These are phyloP conservation scores for Planococcus citri DNA, from an alignment of 1,140 invertebrate species.

Conservation along the genomic window DNA sequence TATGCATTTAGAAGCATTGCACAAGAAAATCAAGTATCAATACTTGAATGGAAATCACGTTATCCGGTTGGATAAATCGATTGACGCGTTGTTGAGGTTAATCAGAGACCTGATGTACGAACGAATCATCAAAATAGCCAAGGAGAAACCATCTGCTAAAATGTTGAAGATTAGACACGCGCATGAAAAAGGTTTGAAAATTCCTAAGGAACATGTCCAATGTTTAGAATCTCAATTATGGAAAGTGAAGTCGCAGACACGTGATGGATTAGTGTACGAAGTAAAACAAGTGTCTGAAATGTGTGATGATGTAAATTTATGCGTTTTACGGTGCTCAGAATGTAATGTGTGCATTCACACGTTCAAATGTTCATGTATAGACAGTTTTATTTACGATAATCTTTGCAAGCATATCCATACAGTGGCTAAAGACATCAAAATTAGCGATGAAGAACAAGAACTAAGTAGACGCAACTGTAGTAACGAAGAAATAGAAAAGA, in stretches of 20 bases:
- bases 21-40: constrained; percentile 22
- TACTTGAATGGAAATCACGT: constrained; percentile 23
- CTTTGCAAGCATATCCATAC: constrained; percentile 19
- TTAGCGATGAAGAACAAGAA: no score
- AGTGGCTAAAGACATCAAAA: neutral
- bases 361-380: constrained; percentile 14
- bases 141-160: neutral
- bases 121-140: constrained; percentile 15
- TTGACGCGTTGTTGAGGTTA: constrained; percentile 14
- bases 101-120: constrained; percentile 19
- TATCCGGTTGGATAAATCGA: constrained; percentile 22
- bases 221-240: constrained; percentile 5
- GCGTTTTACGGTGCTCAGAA: constrained; percentile 13
- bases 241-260: constrained; percentile 14
- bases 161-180: neutral
- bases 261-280: neutral
- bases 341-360: constrained; percentile 19
- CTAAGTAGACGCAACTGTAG: no score
- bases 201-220: neutral
- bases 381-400: constrained; percentile 14
- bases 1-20: constrained; percentile 23
- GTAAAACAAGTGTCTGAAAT: neutral
- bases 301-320: constrained; percentile 5
- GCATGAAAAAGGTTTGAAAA: neutral
- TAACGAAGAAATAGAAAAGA: no score